Conservation (phyloP, 1,140 invertebrate genomes). For the Nephila pilipes region DNA sequence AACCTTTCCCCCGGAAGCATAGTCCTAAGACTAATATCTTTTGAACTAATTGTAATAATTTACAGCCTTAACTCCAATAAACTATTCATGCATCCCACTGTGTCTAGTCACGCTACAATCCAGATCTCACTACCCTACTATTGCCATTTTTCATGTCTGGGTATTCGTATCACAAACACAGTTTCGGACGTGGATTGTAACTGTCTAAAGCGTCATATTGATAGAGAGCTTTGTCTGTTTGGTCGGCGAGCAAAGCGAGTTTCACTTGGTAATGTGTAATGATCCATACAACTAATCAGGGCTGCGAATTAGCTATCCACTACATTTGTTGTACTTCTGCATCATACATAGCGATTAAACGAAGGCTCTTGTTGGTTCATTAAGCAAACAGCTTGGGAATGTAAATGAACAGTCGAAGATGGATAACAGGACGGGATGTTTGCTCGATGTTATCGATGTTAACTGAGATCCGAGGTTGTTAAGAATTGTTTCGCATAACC, state of each 20-base stretch:
- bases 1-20: no score
- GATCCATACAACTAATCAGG: neutral
- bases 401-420: neutral
- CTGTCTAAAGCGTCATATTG: neutral
- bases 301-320: neutral
- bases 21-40: no score
- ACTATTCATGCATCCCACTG: no score
- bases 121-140: no score
- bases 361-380: neutral
- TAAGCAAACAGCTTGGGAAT: neutral
- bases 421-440: neutral
- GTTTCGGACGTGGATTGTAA: neutral
- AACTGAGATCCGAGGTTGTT: no score
- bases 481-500: no score
- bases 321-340: neutral
- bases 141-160: no score
- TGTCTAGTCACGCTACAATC: no score
- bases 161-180: neutral
- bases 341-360: constrained; percentile 9
- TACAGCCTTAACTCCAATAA: no score
- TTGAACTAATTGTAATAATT: no score
- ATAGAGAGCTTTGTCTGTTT: neutral
- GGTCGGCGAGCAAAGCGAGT: neutral
- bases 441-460: neutral
- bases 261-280: constrained; percentile 30